Conservation (phyloP, 2,113 vertebrate species). For the Amia ocellicauda region DNA sequence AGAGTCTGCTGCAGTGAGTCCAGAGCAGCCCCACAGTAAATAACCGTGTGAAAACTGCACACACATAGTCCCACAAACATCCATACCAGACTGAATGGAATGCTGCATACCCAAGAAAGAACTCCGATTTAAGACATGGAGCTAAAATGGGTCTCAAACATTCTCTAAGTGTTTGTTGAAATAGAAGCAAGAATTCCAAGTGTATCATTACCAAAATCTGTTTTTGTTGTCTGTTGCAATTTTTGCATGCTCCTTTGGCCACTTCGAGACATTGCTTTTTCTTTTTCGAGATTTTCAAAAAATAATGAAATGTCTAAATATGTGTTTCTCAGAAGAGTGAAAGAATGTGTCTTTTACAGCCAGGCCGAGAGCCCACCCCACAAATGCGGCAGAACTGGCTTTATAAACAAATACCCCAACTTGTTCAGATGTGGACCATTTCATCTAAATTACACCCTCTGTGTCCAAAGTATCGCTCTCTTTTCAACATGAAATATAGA, state of each 20-base stretch:
- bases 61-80: too few relatives aligned
- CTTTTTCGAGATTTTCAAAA: background rate
- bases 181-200: too few relatives aligned
- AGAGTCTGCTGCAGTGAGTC: too few relatives aligned
- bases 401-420: conserved; percentile 14
- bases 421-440: conserved; percentile 17
- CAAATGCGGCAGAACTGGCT: background rate
- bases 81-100: too few relatives aligned
- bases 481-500: conserved; percentile 18
- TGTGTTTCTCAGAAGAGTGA: background rate
- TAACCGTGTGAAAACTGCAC: too few relatives aligned
- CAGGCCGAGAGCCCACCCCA: background rate
- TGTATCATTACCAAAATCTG: too few relatives aligned
- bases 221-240: too few relatives aligned
- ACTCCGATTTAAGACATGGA: too few relatives aligned
- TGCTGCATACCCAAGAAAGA: too few relatives aligned
- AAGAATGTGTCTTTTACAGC: conserved; percentile 9
- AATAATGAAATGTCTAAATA: background rate
- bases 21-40: too few relatives aligned
- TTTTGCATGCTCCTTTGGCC: background rate
- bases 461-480: conserved; percentile 4
- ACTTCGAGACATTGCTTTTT: background rate
- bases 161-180: too few relatives aligned
- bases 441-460: conserved; percentile 14
- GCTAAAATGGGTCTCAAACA: too few relatives aligned